A percentile compares a stretch with the other conserved stretches of the same genome.
phyloP scores from a whole-genome alignment of 1,140 invertebrate genomes.

The Metopolophium dirhodum region DNA sequence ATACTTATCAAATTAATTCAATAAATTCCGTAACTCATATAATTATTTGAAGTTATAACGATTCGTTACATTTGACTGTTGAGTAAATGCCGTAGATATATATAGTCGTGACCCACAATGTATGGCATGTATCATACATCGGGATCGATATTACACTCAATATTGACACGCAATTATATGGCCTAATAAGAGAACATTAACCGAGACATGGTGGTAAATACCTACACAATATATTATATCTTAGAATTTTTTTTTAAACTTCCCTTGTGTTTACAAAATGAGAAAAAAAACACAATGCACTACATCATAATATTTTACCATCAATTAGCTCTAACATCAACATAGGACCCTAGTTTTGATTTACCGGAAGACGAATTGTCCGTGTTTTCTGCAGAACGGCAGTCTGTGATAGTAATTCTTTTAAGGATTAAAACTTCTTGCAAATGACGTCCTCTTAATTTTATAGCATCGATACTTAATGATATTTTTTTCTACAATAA shows the following conservation, averaged over 20 bases:
- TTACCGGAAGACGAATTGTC: background rate
- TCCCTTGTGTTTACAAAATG: background rate
- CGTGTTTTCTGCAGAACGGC: background rate
- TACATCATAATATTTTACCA: background rate
- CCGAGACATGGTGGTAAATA: background rate
- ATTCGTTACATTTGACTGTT: background rate
- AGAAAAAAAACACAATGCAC: background rate
- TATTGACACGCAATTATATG: background rate
- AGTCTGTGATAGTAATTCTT: background rate
- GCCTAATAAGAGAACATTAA: background rate
- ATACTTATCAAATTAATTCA: no score
- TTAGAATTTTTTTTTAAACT: background rate
- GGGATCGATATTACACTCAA: background rate
- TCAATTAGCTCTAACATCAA: background rate
- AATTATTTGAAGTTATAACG: background rate
- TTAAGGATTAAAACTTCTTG: background rate
- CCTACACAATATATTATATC: background rate
- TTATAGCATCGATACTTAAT: no score
- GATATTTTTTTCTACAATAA: background rate
- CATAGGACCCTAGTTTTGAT: background rate
- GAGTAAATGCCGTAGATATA: background rate
- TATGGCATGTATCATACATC: background rate
- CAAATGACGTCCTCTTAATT: background rate
- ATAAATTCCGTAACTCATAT: background rate
- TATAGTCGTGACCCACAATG: background rate